A percentile compares a stretch with the other conserved stretches of the same genome.
These are phyloP conservation scores for Amblyjoppa proteus DNA, from an alignment of 2,888 invertebrate species.

Conservation along the genomic window DNA sequence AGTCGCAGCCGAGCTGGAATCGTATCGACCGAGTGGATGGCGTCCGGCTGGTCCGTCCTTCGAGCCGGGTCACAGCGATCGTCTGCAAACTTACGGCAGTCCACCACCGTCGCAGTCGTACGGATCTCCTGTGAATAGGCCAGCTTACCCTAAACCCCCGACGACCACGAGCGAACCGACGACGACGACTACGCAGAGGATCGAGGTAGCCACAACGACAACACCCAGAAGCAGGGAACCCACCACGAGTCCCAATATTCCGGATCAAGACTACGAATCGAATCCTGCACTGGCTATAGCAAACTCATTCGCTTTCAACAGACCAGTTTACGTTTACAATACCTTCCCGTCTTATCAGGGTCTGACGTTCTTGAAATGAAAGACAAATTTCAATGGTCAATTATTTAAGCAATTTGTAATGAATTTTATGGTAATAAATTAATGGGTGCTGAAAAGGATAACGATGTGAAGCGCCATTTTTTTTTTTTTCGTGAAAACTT, in stretches of 20 bases:
- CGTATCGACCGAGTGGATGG: conserved; percentile 81
- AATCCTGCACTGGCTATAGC: conserved; percentile 82
- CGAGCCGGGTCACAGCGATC: conserved; percentile 73
- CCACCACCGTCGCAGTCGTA: conserved; percentile 57
- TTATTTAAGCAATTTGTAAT: neutral
- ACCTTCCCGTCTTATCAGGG: conserved; percentile 76
- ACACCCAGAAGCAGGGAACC: conserved; percentile 78
- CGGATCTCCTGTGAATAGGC: conserved; percentile 60
- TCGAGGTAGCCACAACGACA: conserved; percentile 71
- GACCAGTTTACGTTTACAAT: conserved; percentile 82
- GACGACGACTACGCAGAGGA: conserved; percentile 64
- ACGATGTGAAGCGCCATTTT: neutral
- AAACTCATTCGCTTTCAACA: conserved; percentile 83
- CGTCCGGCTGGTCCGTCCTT: conserved; percentile 80
- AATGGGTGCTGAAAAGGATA: neutral
- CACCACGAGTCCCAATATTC: conserved; percentile 63
- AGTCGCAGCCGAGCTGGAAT: conserved; percentile 57
- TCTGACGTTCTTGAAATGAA: conserved; percentile 71
- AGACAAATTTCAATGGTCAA: neutral
- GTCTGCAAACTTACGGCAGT: conserved; percentile 74
- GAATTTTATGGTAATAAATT: conserved; percentile 7
- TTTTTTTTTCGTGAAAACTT: too few species aligned
- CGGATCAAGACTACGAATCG: conserved; percentile 76
- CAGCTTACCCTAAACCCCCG: conserved; percentile 55
- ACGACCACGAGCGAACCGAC: conserved; percentile 58